Base-by-base conservation (phyloP, 2,113 vertebrate species). In the Onychostruthus taczanowskii region DNA sequence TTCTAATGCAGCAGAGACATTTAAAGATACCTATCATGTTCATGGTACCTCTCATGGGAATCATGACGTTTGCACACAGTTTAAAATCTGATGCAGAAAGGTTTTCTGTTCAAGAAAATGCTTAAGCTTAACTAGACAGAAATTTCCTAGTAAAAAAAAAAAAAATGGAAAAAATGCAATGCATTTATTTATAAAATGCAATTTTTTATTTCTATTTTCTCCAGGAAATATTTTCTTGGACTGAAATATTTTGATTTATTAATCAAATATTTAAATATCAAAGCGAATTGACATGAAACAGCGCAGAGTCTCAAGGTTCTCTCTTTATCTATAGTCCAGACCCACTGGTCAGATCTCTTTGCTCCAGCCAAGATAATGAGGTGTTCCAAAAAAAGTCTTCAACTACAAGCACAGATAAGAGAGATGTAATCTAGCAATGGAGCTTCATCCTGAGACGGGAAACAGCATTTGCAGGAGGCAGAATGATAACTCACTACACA, bases 91-190 rank as follows among this genome's bases (percentile, higher is more conserved):
- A 62, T 86, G 20, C 22, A 69, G 31, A 94, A 89, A 85, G 33
- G 6, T 21, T 64, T 87, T 82, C 58, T 49, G 12, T 82, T 84
- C 62, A 61, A 61, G 62, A 16, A 89, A 49, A 70, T 35, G 19
- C 19, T 84, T 84, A 24, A 84, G 24, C 7, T 79, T 62, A 90
- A 73, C 9, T 37, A 72, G 14, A 21, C 26, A 89, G 13, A 24
- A 72, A 61, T 6, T 44, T 87, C 22, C 19, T 24, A 26, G 16
- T 7, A 72, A 37, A 7, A 22, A 35, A 7, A 22, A 35, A 5
- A 15, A 37, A 8, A n/a, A 10, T 3, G 3, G 1, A 7, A 22
- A 14, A 47, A 13, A 6, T 1, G 0, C 3, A 39, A 39, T 39
- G 39, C 39, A 39, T 39, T 39, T 39, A 39, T 39, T 39, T 39